These are phyloP conservation scores for Drosophila mimetica DNA, from an alignment of 2,888 invertebrate species.

Conservation along the genomic window DNA sequence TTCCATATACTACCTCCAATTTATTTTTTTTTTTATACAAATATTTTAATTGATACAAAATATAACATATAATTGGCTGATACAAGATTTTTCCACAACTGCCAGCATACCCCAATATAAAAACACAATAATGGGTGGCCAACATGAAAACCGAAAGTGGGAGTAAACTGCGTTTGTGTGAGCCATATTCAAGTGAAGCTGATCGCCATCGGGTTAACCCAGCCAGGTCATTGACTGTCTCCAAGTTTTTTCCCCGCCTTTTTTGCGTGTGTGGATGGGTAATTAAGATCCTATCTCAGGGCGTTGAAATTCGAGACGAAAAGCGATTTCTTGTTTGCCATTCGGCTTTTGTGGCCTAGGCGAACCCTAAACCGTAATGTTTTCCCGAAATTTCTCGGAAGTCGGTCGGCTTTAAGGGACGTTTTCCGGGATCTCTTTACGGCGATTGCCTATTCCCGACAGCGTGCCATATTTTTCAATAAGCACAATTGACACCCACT, in stretches of 20 bases:
- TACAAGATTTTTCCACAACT: not conserved
- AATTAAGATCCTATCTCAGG: slow-evolving; percentile 69
- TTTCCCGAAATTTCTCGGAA: slow-evolving; percentile 15
- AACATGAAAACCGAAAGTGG: slow-evolving; percentile 7
- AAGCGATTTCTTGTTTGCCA: slow-evolving; percentile 31
- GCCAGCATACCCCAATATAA: not conserved
- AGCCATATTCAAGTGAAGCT: slow-evolving; percentile 54
- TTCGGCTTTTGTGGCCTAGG: slow-evolving; percentile 36
- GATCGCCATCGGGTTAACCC: slow-evolving; percentile 16
- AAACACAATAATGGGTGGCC: not conserved
- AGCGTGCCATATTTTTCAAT: slow-evolving; percentile 64
- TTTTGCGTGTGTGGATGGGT: slow-evolving; percentile 42
- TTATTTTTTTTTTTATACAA: too few relatives aligned
- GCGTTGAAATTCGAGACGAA: slow-evolving; percentile 58
- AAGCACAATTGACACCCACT: slow-evolving; percentile 60
- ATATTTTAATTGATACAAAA: too few relatives aligned
- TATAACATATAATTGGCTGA: too few relatives aligned
- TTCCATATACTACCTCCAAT: too few relatives aligned
- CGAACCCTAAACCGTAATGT: slow-evolving; percentile 6
- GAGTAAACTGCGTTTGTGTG: slow-evolving; percentile 38
- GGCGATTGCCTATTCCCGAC: slow-evolving; percentile 23
- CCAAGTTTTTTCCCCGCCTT: not conserved
- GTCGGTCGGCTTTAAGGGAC: slow-evolving; percentile 38
- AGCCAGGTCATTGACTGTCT: slow-evolving; percentile 41
- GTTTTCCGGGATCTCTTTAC: slow-evolving; percentile 20